Evolutionary conservation across 2,797 vertebrate species (phyloP).

Genomic region (Phoxinus dragarum): DNA sequence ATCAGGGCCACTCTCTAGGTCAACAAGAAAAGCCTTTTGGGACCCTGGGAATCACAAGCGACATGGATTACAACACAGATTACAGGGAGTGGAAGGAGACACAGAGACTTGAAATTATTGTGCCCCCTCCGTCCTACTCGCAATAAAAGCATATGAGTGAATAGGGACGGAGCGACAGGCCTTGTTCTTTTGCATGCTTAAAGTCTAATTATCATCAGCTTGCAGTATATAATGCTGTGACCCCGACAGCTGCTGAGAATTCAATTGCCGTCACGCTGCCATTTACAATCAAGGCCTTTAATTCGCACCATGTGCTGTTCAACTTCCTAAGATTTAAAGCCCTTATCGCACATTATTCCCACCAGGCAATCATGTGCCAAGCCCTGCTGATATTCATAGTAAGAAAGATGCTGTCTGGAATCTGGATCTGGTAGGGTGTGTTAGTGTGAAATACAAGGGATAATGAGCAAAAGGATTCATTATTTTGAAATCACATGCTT

Average conservation of each 20-base stretch:
- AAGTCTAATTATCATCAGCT: constrained; percentile 78
- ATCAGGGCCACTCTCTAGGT: constrained; percentile 76
- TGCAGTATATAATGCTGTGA: constrained; percentile 65
- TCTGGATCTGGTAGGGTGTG: constrained; percentile 43
- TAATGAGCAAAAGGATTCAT: constrained; percentile 16
- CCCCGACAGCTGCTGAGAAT: constrained; percentile 77
- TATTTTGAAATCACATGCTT: neutral
- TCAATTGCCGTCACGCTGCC: constrained; percentile 67
- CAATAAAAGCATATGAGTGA: constrained; percentile 73
- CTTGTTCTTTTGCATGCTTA: constrained; percentile 80
- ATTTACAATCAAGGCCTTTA: constrained; percentile 73
- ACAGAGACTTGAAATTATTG: constrained; percentile 75
- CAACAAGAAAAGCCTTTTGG: constrained; percentile 72
- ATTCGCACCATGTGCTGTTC: constrained; percentile 72
- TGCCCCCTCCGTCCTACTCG: constrained; percentile 72
- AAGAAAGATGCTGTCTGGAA: constrained; percentile 30
- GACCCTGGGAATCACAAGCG: constrained; percentile 69
- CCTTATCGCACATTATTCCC: constrained; percentile 54
- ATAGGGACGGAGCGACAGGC: constrained; percentile 65
- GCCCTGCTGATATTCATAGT: constrained; percentile 58
- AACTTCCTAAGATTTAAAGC: constrained; percentile 63
- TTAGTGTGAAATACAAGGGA: constrained; percentile 58
- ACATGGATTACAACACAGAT: constrained; percentile 81
- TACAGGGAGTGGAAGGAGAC: constrained; percentile 65
- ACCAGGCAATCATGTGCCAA: constrained; percentile 56